Evolutionary conservation across 2,888 invertebrate genomes (phyloP).

Genomic region (Scelioninae gen. 2): DNA sequence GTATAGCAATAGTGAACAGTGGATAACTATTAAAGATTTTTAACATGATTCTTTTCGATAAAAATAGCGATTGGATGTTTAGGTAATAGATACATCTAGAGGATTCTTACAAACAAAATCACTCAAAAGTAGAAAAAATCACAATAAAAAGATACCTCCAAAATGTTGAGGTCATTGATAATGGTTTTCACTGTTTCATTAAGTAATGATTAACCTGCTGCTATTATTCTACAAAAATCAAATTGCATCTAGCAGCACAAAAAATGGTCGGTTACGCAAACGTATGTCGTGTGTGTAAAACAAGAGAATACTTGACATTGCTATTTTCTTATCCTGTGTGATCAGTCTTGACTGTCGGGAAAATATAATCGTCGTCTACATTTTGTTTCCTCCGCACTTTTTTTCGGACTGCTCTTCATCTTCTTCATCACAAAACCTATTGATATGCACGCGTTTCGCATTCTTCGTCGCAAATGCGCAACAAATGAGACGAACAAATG

Average conservation of each 20-base stretch:
- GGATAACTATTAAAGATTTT: conserved; percentile 74
- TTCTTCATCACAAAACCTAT: conserved; percentile 54
- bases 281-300: conserved; percentile 29
- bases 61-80: conserved; percentile 75
- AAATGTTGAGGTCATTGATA: conserved; percentile 38
- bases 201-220: conserved; percentile 30
- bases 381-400: conserved; percentile 13
- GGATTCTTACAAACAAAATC: conserved; percentile 59
- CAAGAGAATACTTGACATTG: conserved; percentile 34
- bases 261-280: conserved; percentile 34
- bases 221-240: conserved; percentile 48
- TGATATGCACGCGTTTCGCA: conserved; percentile 62
- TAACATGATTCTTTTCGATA: conserved; percentile 72
- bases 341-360: conserved; percentile 60
- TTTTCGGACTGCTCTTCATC: conserved; percentile 46
- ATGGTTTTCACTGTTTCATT: conserved; percentile 40
- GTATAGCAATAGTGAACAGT: conserved; percentile 75
- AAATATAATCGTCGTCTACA: conserved; percentile 51
- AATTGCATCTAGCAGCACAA: conserved; percentile 28
- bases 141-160: conserved; percentile 29
- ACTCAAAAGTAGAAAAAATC: conserved; percentile 41
- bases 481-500: conserved; percentile 39
- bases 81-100: conserved; percentile 71
- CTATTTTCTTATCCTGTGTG: conserved; percentile 42
- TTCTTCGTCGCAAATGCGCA: conserved; percentile 38